phyloP scores from a whole-genome alignment of 1,140 invertebrate genomes.

The Theocolax elegans region DNA sequence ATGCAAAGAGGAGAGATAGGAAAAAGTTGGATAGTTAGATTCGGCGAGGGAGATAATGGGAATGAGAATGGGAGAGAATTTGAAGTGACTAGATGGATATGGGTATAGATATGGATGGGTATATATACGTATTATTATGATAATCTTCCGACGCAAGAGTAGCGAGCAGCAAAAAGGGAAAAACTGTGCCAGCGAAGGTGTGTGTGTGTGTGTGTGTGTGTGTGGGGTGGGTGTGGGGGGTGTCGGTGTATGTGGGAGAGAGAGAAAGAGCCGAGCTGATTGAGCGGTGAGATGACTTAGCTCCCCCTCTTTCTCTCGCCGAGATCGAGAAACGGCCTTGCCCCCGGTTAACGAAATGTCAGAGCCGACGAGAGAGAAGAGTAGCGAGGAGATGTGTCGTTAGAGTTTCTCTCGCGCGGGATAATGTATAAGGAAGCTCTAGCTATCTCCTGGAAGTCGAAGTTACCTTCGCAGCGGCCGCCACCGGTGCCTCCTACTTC shows the following conservation, averaged over 20 bases:
- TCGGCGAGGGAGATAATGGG: too few species aligned
- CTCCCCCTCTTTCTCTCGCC: constrained; percentile 37
- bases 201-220: constrained; percentile 12
- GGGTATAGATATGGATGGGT: background rate
- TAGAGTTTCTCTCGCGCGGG: constrained; percentile 8
- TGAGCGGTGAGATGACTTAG: constrained; percentile 25
- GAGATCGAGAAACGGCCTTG: background rate
- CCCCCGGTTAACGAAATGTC: background rate
- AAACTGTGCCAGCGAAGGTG: constrained; percentile 51
- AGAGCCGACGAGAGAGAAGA: constrained; percentile 14
- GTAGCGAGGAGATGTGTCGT: constrained; percentile 45
- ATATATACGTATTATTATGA: background rate
- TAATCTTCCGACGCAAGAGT: constrained; percentile 50
- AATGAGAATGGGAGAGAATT: too few species aligned
- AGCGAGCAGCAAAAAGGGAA: constrained; percentile 62
- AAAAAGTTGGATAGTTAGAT: too few species aligned
- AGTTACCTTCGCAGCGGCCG: constrained; percentile 70
- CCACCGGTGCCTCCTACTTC: constrained; percentile 73
- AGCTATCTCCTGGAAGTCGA: constrained; percentile 73
- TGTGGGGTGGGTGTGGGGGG: too few species aligned
- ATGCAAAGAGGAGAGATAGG: too few species aligned
- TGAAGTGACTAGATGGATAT: background rate
- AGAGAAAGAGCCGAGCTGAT: constrained; percentile 9
- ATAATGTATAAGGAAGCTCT: constrained; percentile 47
- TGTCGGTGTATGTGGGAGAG: too few species aligned